phyloP scores from a whole-genome alignment of 2,888 invertebrate species.

The Ferrisia virgata region DNA sequence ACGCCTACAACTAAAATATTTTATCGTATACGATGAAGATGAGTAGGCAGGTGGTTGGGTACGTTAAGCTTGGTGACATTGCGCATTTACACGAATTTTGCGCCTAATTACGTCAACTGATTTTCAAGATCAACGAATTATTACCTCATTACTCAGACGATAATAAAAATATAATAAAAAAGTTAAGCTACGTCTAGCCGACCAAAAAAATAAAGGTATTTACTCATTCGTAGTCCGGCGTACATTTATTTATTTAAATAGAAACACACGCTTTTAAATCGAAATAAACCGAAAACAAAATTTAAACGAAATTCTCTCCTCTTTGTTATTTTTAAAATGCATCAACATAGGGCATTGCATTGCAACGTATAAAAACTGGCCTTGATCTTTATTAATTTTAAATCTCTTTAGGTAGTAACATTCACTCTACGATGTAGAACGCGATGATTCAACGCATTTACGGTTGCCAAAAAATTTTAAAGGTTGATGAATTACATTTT shows the following conservation, averaged over 20 bases:
- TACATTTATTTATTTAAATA: no score
- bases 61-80: no score
- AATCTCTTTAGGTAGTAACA: background rate
- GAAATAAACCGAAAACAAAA: no score
- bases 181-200: background rate
- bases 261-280: no score
- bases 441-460: background rate
- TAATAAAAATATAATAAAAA: background rate
- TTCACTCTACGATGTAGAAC: background rate
- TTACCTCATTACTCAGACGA: background rate
- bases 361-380: background rate
- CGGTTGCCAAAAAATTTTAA: background rate
- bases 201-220: no score
- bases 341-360: background rate
- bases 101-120: background rate
- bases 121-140: background rate
- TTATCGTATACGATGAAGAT: background rate
- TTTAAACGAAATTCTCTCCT: no score
- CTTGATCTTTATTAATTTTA: slow-evolving; percentile 13
- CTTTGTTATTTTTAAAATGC: background rate
- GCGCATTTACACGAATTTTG: background rate
- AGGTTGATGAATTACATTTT: slow-evolving; percentile 19
- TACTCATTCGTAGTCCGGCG: no score
- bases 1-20: background rate
- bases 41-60: no score